Evolutionary conservation across 2,888 invertebrate species (phyloP), one percentile per base, ranked within the genome.

Genomic region (Lepidocyrtoides sp.): DNA sequence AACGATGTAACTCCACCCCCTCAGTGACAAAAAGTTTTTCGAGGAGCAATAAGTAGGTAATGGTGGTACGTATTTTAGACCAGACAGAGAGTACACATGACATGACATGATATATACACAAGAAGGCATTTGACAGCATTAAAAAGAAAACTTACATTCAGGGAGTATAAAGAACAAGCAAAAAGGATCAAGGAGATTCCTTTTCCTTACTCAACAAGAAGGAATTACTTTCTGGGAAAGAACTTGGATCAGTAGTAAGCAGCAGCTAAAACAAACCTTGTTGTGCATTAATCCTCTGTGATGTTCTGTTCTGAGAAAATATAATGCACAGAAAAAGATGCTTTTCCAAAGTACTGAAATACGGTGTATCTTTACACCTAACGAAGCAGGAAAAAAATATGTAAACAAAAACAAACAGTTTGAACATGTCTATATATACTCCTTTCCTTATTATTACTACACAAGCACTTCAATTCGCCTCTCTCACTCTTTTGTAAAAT

Each of bases 171-270:
- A 20, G n/a, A 63, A 32, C 1, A 63, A n/a, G 63, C 7, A 29
- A 12, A 20, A 72, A 72, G 44, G 10, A 72, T 41, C 69, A 63
- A 63, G 29, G 60, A 3, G 29, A 63, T 8, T 44, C 60, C 12
- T 72, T 17, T 41, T 72, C 20, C 23, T 23, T 72, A 17, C 17
- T 69, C 20, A 14, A 72, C 10, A 41, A 72, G 44, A 14, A 63
- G 63, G 63, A 72, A 72, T 72, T 72, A 41, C 72, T 72, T 72
- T 41, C n/a, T 14, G 63, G 63, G 63, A 63, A 63, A 63, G 57
- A 1, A 44, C 44, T 54, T 20, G 20, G 7, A n/a, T n/a, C n/a
- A n/a, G n/a, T n/a, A n/a, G n/a, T n/a, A n/a, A n/a, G n/a, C n/a
- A 54, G 54, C 14, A 54, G 54, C 54, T 20, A 69, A 32, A 20